These are phyloP conservation scores for Melipona quadrifasciata DNA, from an alignment of 1,140 invertebrate genomes.

Conservation along the genomic window DNA sequence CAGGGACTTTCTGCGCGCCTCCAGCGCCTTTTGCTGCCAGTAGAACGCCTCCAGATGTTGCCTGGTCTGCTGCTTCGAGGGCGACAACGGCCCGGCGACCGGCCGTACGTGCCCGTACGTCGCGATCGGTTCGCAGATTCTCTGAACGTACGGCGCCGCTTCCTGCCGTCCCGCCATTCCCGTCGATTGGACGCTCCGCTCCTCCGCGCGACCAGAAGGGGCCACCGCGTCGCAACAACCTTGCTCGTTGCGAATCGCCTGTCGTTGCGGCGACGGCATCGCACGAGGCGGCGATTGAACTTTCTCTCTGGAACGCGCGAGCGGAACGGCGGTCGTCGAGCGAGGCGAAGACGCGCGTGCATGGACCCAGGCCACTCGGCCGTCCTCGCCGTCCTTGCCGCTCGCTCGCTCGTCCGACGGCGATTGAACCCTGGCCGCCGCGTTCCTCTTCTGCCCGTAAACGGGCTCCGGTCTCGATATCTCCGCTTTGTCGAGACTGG, in stretches of 20 bases:
- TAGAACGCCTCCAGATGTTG: slow-evolving; percentile 77
- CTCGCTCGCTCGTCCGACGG: not conserved
- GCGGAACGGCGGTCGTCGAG: not conserved
- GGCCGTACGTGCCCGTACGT: slow-evolving; percentile 6
- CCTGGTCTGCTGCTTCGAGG: slow-evolving; percentile 75
- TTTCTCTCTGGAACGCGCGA: too few relatives aligned
- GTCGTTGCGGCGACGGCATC: not conserved
- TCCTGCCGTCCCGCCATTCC: slow-evolving; percentile 16
- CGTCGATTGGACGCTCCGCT: not conserved
- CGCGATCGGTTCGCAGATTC: slow-evolving; percentile 3
- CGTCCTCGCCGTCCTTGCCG: slow-evolving; percentile 2
- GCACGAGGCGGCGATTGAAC: too few relatives aligned
- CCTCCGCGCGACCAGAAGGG: too few relatives aligned
- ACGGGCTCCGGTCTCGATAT: slow-evolving; percentile 66
- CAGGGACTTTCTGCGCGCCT: slow-evolving; percentile 67
- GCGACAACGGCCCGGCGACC: slow-evolving; percentile 53
- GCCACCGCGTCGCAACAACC: too few relatives aligned
- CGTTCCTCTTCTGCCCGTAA: slow-evolving; percentile 47
- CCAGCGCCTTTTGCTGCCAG: slow-evolving; percentile 77
- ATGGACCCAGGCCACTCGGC: slow-evolving; percentile 31
- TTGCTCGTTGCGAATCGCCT: not conserved
- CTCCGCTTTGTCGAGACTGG: not conserved
- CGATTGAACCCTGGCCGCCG: not conserved
- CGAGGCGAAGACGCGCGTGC: not conserved
- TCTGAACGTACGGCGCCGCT: not conserved